Conservation (phyloP, 2,888 invertebrate genomes). For the Lochmaea capreae region DNA sequence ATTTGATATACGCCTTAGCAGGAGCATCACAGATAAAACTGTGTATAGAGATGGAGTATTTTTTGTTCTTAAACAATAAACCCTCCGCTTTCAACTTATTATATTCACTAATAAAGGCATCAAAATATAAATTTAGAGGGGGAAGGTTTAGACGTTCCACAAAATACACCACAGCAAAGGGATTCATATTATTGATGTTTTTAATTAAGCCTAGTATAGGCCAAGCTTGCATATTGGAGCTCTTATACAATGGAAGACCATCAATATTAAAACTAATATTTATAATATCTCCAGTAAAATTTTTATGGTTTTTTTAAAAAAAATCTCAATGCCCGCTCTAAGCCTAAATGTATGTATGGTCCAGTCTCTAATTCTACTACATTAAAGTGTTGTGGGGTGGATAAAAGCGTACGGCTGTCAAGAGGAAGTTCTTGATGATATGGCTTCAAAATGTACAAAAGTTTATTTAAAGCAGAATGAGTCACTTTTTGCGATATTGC, state of each 20-base stretch:
- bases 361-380: constrained; percentile 15
- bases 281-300: not conserved
- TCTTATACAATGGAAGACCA: constrained; percentile 35
- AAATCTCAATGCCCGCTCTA: not conserved
- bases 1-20: constrained; percentile 32
- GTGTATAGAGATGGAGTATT: constrained; percentile 20
- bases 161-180: constrained; percentile 35
- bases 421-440: constrained; percentile 24
- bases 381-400: constrained; percentile 17
- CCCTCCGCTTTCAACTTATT: constrained; percentile 23
- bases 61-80: constrained; percentile 17
- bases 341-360: constrained; percentile 17
- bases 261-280: constrained; percentile 22
- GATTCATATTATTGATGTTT: constrained; percentile 15
- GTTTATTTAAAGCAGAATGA: constrained; percentile 18
- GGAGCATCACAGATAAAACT: constrained; percentile 33
- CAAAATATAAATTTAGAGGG: constrained; percentile 25
- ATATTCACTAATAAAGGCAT: constrained; percentile 31
- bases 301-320: not conserved
- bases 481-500: constrained; percentile 15
- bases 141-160: constrained; percentile 25
- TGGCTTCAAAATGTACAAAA: constrained; percentile 1
- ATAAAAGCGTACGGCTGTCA: constrained; percentile 12
- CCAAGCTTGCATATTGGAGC: constrained; percentile 32
- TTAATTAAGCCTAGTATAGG: constrained; percentile 37